Conservation (phyloP, 2,888 invertebrate species). For the Carpatolechia fugitivella region DNA sequence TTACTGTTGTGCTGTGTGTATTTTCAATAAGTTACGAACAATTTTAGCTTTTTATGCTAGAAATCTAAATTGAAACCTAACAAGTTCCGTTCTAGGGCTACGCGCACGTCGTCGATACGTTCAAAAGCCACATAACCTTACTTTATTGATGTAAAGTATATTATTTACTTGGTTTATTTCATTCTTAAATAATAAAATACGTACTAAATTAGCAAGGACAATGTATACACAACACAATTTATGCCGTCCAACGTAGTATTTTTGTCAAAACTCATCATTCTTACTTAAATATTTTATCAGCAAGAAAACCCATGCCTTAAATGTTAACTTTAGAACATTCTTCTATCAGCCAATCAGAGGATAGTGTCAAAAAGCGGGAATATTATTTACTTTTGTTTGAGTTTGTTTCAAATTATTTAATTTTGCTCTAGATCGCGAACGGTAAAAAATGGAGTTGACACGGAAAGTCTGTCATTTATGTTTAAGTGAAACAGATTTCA, state of each 20-base stretch:
- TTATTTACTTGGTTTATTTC: neutral
- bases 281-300: neutral
- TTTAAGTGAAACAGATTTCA: slow-evolving; percentile 60
- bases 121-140: neutral
- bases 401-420: neutral
- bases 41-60: neutral
- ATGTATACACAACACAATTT: slow-evolving; percentile 57
- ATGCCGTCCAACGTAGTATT: slow-evolving; percentile 68
- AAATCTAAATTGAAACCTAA: neutral
- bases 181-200: slow-evolving; percentile 17
- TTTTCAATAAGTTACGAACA: neutral
- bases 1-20: neutral
- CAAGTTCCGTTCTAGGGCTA: slow-evolving; percentile 24
- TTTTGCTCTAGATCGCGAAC: slow-evolving; percentile 18
- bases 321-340: neutral
- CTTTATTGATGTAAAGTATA: neutral
- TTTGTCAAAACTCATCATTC: slow-evolving; percentile 41
- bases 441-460: slow-evolving; percentile 51
- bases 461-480: slow-evolving; percentile 60
- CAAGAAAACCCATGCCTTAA: neutral
- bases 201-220: slow-evolving; percentile 38
- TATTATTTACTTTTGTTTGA: neutral
- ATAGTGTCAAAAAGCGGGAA: neutral
- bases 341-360: neutral
- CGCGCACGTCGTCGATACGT: neutral